Percentiles rank a stretch among this genome's conserved stretches.
Conservation (phyloP, 2,797 vertebrate genomes). For the Thamnophis elegans region DNA sequence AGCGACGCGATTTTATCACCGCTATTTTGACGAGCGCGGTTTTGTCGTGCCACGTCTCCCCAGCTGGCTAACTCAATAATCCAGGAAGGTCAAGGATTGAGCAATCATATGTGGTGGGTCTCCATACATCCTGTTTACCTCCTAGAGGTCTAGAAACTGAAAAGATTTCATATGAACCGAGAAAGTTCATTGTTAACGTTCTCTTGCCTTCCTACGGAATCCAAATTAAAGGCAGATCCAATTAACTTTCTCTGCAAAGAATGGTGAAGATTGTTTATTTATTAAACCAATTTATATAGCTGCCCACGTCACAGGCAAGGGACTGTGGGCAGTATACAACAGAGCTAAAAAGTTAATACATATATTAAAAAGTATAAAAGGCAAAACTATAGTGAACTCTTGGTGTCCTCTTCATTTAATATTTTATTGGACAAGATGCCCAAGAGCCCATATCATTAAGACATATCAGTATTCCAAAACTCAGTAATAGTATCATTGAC, state of each 20-base stretch:
- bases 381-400: neutral
- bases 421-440: neutral
- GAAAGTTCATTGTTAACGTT: neutral
- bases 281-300: neutral
- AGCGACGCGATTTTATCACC: too few relatives aligned
- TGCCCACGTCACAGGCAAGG: neutral
- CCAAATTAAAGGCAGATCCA: neutral
- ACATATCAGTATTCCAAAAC: neutral
- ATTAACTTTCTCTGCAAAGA: neutral
- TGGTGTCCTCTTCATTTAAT: neutral
- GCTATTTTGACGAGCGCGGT: too few relatives aligned
- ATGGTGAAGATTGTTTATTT: neutral
- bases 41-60: too few relatives aligned
- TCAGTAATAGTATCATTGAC: neutral
- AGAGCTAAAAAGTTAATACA: neutral
- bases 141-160: neutral
- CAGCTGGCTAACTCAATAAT: neutral
- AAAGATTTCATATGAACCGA: neutral
- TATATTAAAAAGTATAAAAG: neutral
- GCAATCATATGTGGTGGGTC: neutral
- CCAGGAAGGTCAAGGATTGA: neutral
- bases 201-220: neutral
- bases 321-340: neutral
- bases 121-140: neutral
- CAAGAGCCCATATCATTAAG: neutral